Evolutionary conservation across 2,888 invertebrate genomes (phyloP).

Genomic region (Rhaphigaster nebulosa): DNA sequence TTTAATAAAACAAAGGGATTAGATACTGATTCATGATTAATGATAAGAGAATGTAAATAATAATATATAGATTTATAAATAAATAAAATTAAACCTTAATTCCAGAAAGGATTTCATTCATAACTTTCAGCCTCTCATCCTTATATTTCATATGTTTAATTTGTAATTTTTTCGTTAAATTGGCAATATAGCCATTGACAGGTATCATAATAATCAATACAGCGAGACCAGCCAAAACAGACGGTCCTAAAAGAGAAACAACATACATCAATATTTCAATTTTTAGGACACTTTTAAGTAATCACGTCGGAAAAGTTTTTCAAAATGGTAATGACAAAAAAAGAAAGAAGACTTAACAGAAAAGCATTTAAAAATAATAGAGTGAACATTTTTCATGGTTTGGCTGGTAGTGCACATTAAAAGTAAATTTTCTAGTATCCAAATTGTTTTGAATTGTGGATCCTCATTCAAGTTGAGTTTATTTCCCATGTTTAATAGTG

Average conservation of each 20-base stretch:
- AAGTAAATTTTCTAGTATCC: too few relatives aligned
- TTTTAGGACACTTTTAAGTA: neutral
- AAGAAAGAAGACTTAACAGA: too few relatives aligned
- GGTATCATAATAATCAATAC: slow-evolving; percentile 72
- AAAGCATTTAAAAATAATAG: too few relatives aligned
- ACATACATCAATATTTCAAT: neutral
- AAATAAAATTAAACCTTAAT: slow-evolving; percentile 70
- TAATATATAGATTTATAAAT: neutral
- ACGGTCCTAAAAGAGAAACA: slow-evolving; percentile 68
- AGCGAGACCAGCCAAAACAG: slow-evolving; percentile 74
- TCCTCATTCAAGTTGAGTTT: too few relatives aligned
- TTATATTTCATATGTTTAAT: slow-evolving; percentile 72
- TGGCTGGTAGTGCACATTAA: too few relatives aligned
- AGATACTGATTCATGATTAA: too few relatives aligned
- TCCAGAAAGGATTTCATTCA: slow-evolving; percentile 69
- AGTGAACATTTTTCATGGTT: too few relatives aligned
- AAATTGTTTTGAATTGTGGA: too few relatives aligned
- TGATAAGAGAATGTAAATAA: too few relatives aligned
- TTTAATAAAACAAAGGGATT: too few relatives aligned
- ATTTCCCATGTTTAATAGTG: too few relatives aligned
- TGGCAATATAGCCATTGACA: slow-evolving; percentile 69
- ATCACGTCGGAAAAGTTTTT: neutral
- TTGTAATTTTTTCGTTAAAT: slow-evolving; percentile 69
- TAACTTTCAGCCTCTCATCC: slow-evolving; percentile 71
- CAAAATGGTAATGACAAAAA: too few relatives aligned